Base-by-base conservation (phyloP, 2,797 vertebrate species). In the Spheniscus humboldti region DNA sequence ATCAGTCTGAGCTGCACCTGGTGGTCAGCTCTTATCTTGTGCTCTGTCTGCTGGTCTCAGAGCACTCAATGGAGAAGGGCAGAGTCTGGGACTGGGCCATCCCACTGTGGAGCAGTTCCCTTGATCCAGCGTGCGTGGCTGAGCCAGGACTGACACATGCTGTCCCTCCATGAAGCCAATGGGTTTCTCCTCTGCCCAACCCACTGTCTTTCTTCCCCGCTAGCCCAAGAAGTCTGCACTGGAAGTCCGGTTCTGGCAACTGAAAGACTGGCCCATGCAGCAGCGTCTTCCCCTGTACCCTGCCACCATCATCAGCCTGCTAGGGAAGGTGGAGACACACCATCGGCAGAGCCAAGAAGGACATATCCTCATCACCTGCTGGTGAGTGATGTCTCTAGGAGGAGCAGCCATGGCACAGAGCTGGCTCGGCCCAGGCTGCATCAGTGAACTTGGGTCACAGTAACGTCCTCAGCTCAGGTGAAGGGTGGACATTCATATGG, bases 231-330 rank as follows among this genome's bases (percentile, higher is more conserved):
- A 94, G 30, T 37, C 94, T 53, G 78, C 83, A 28, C 31, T 94
- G 57, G 78, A 96, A 56, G 86, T 98, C 63, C 80, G 0, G 22
- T 53, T 97, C n/a, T 96, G 97, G 73, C 94, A 97, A 6, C 71
- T 97, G 68, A 86, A 92, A 16, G 96, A 94, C 79, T 98, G 97
- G 97, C 96, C 97, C 45, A 89, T 95, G 86, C 41, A 93, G 30
- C 55, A 95, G 16, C 64, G 0, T 18, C 92, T 97, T 68, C 97
- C 97, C 5, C 75, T 33, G 0, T 12, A 88, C 13, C 95, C 94
- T 22, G 47, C 66, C 30, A 96, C 95, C 16, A 84, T 98, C 79
- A 85, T 97, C 75, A 95, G 50, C 64, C 64, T 98, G 15, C 68
- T 97, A 5, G 96, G 95, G 48, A 96, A 95, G 43, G 94, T 95